Percentiles rank a stretch among this genome's conserved stretches.
Conservation (phyloP, 2,888 invertebrate species). For the Xiphydria camelus region DNA sequence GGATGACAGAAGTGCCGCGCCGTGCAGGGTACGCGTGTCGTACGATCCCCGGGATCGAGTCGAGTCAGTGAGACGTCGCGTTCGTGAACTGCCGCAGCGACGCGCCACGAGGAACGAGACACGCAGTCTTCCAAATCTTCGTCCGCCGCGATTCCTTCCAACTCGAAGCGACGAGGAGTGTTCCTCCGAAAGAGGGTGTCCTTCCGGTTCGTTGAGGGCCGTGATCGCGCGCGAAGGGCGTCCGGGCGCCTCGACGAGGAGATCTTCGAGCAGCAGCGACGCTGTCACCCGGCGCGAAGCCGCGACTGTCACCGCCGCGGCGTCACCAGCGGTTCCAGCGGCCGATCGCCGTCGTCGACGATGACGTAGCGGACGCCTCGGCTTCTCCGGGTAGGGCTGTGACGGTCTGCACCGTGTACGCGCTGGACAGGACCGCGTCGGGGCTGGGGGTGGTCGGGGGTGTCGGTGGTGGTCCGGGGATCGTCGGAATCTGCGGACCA, state of each 20-base stretch:
- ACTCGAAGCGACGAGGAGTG: no score
- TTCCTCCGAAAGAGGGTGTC: no score
- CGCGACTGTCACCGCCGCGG: constrained; percentile 15
- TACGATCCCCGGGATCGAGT: no score
- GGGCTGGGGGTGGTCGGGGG: constrained; percentile 55
- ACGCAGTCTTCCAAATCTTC: no score
- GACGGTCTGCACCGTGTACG: constrained; percentile 54
- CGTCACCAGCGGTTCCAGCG: constrained; percentile 7
- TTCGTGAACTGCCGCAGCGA: no score
- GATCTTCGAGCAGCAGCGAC: constrained; percentile 7
- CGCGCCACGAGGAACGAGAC: no score
- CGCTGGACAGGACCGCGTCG: constrained; percentile 54
- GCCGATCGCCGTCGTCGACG: constrained; percentile 21
- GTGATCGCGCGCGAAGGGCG: background rate
- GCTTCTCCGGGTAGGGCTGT: constrained; percentile 40
- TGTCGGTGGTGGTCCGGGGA: constrained; percentile 42
- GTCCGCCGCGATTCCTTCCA: no score
- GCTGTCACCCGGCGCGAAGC: constrained; percentile 22
- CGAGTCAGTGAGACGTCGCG: no score
- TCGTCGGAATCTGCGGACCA: constrained; percentile 51
- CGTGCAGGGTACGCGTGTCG: no score
- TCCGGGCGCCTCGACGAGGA: background rate
- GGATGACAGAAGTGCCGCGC: no score
- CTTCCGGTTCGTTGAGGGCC: background rate
- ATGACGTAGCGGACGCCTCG: constrained; percentile 45